Evolutionary conservation across 2,797 vertebrate species (phyloP).

Genomic region (Neostethus bicornis): DNA sequence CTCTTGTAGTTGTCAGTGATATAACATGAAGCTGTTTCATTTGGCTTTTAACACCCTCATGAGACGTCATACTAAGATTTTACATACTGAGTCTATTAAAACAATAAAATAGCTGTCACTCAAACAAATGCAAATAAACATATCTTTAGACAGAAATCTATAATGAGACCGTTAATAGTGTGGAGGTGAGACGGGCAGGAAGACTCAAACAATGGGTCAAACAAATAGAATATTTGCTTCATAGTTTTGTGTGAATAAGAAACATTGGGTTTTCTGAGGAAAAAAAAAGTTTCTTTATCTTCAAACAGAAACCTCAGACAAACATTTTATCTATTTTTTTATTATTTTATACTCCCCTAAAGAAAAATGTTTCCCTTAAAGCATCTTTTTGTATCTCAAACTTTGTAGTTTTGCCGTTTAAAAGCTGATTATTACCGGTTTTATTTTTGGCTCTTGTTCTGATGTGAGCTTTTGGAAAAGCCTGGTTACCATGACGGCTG

Average conservation of each 20-base stretch:
- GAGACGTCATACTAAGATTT: slow-evolving; percentile 10
- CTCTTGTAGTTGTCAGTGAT: slow-evolving; percentile 23
- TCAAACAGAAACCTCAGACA: no score
- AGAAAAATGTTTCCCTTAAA: slow-evolving; percentile 10
- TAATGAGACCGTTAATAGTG: slow-evolving; percentile 21
- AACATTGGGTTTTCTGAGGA: no score
- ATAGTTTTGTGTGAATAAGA: no score
- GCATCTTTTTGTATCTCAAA: not conserved
- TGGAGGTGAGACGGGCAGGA: slow-evolving; percentile 24
- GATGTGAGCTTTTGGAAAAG: slow-evolving; percentile 26
- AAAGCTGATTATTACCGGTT: slow-evolving; percentile 44
- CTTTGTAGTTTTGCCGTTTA: slow-evolving; percentile 6
- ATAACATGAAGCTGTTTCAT: slow-evolving; percentile 18
- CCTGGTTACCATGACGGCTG: slow-evolving; percentile 33
- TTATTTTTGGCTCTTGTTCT: slow-evolving; percentile 41
- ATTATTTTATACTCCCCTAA: slow-evolving; percentile 4
- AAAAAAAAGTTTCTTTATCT: no score
- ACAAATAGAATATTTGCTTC: slow-evolving; percentile 51
- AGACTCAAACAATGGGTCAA: slow-evolving; percentile 30
- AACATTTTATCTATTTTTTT: no score
- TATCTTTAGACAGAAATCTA: slow-evolving; percentile 14
- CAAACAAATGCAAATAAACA: slow-evolving; percentile 45
- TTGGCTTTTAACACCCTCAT: slow-evolving; percentile 24
- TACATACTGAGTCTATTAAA: slow-evolving; percentile 50
- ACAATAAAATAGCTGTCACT: slow-evolving; percentile 51